phyloP scores from a whole-genome alignment of 2,113 vertebrate genomes.

The Melanostigma gelatinosum region DNA sequence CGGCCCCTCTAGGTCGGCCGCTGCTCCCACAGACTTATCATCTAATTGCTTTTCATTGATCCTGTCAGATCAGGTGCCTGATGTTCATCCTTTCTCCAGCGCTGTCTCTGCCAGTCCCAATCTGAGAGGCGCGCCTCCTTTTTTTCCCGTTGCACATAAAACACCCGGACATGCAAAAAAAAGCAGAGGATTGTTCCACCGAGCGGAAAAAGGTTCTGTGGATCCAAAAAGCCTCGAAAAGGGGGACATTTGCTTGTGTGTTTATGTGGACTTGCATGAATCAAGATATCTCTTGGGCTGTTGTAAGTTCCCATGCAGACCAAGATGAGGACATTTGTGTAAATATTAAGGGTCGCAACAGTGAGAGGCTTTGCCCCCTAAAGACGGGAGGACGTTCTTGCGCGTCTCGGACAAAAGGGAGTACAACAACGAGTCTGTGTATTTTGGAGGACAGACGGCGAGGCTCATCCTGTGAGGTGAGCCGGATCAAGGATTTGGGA shows the following conservation, averaged over 20 bases:
- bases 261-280: slow-evolving; percentile 31
- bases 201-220: slow-evolving; percentile 26
- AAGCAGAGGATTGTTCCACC: slow-evolving; percentile 35
- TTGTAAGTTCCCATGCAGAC: slow-evolving; percentile 48
- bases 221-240: slow-evolving; percentile 7
- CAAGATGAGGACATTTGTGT: slow-evolving; percentile 46
- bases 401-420: slow-evolving; percentile 38
- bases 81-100: slow-evolving; percentile 78
- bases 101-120: slow-evolving; percentile 66
- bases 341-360: slow-evolving; percentile 1
- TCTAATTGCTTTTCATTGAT: slow-evolving; percentile 86
- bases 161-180: slow-evolving; percentile 31
- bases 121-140: slow-evolving; percentile 70
- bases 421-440: slow-evolving; percentile 48
- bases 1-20: slow-evolving; percentile 11
- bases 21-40: slow-evolving; percentile 57
- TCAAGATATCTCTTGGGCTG: slow-evolving; percentile 40
- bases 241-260: slow-evolving; percentile 9
- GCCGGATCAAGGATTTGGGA: slow-evolving; percentile 60
- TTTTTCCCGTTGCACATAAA: slow-evolving; percentile 65
- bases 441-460: slow-evolving; percentile 48
- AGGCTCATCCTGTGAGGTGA: slow-evolving; percentile 59
- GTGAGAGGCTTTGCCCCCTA: slow-evolving; percentile 56
- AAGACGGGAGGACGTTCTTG: slow-evolving; percentile 51
- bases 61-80: slow-evolving; percentile 79